A percentile compares a stretch with the other conserved stretches of the same genome.
Conservation (phyloP, 2,888 invertebrate genomes). For the Drosophila paramelanica region DNA sequence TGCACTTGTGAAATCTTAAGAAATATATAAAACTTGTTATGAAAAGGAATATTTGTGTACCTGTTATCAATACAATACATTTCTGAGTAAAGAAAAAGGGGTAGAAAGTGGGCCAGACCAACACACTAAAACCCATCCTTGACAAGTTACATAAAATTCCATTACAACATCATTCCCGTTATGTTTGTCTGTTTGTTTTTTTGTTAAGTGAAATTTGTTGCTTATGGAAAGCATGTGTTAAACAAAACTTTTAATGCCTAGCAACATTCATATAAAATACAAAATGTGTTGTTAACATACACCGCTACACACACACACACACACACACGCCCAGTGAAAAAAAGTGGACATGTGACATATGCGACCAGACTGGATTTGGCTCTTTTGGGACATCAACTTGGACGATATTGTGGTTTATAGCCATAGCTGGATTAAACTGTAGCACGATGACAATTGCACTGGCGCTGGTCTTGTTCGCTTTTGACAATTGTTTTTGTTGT, state of each 20-base stretch:
- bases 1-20: no score
- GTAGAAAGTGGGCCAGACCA: not conserved
- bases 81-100: not conserved
- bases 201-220: constrained; percentile 6
- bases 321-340: constrained; percentile 11
- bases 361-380: constrained; percentile 13
- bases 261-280: constrained; percentile 32
- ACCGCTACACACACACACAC: constrained; percentile 14
- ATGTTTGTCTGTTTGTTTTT: constrained; percentile 1
- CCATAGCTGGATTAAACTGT: constrained; percentile 11
- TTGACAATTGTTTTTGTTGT: constrained; percentile 24
- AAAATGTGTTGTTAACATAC: constrained; percentile 40
- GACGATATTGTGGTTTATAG: constrained; percentile 1
- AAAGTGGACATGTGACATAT: constrained; percentile 19
- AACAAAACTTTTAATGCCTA: constrained; percentile 44
- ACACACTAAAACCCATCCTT: constrained; percentile 9
- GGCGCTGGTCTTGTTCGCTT: constrained; percentile 15
- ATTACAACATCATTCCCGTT: not conserved
- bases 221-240: constrained; percentile 33
- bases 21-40: not conserved
- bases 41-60: not conserved
- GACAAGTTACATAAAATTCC: constrained; percentile 8
- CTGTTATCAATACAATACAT: not conserved
- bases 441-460: constrained; percentile 5
- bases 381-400: not conserved